Base-by-base conservation (phyloP, 2,113 vertebrate genomes). In the Danionella cerebrum region DNA sequence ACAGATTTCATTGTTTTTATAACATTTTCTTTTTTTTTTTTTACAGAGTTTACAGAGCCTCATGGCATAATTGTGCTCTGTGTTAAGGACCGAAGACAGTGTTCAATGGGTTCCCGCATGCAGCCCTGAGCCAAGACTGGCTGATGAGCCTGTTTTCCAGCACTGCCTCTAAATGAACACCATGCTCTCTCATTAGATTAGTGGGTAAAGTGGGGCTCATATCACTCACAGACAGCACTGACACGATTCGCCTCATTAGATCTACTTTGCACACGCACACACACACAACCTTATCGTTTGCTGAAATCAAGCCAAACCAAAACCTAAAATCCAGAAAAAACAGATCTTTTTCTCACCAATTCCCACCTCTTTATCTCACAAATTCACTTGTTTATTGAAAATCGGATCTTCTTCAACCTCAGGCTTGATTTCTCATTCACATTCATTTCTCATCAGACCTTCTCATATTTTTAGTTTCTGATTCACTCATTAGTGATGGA, bases 121-220 rank as follows among this genome's bases (percentile, higher is more conserved):
- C 58, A 42, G 21, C 10, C 36, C 36, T 59, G 55, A 59, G 55
- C 55, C 16, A 27, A 60, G 2, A 31, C 39, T 31, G n/a, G 44
- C 24, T 13, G 58, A 60, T 45, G 11, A 41, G 39, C 6, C 25
- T 45, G 58, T 45, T 60, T 60, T 60, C 39, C 39, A 44, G 58
- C 16, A 4, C 58, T 29, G 14, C 24, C 14, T 1, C 25, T 45
- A 60, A 60, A 60, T 60, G 39, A 60, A 31, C 25, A 6, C 9
- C 58, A 60, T 31, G 25, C 39, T 27, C 16, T 45, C 25, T 60
- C 58, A 60, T 60, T 45, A 60, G 25, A 45, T 60, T 60, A 60
- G 39, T 60, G 41, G 16, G 6, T 45, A 45, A 41, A 60, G 3
- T 44, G 58, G 38, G 57, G 25, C 24, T 45, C 2, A 25, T 31